A percentile compares a stretch with the other conserved stretches of the same genome.
These are phyloP conservation scores for Dioctria rufipes DNA, from an alignment of 2,888 invertebrate species.

Conservation along the genomic window DNA sequence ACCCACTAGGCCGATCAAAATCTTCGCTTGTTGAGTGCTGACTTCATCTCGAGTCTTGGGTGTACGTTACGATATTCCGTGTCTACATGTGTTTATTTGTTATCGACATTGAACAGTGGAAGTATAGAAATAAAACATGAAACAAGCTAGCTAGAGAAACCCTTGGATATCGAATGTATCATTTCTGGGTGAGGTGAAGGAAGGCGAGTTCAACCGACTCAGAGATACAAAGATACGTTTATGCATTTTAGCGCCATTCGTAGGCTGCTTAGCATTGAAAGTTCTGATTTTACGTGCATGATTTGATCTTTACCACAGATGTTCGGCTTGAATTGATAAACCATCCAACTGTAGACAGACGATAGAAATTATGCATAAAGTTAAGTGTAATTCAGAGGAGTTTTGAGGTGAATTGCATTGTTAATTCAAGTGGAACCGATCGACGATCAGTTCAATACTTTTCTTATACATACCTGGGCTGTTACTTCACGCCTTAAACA, in stretches of 20 bases:
- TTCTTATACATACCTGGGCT: background rate
- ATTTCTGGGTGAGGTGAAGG: background rate
- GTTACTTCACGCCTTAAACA: background rate
- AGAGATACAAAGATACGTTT: slow-evolving; percentile 8
- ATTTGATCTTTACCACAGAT: slow-evolving; percentile 46
- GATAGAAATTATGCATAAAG: slow-evolving; percentile 16
- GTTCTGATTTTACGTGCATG: slow-evolving; percentile 46
- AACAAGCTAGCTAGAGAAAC: slow-evolving; percentile 8
- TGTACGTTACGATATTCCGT: slow-evolving; percentile 18
- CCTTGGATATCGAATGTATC: slow-evolving; percentile 12
- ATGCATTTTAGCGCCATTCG: slow-evolving; percentile 34
- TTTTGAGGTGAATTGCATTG: slow-evolving; percentile 8
- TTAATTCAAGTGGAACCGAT: slow-evolving; percentile 41
- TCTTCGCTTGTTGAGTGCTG: slow-evolving; percentile 38
- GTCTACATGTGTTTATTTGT: slow-evolving; percentile 53
- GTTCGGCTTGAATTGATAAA: slow-evolving; percentile 31
- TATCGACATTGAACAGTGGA: slow-evolving; percentile 46
- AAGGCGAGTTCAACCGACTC: background rate
- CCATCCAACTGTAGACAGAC: background rate
- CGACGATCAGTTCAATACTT: slow-evolving; percentile 8
- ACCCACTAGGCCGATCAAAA: slow-evolving; percentile 46
- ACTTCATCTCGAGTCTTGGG: slow-evolving; percentile 32
- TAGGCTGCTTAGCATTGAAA: slow-evolving; percentile 39
- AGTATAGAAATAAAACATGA: background rate
- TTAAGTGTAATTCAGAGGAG: background rate